A percentile compares a stretch with the other conserved stretches of the same genome.
phyloP scores from a whole-genome alignment of 1,140 invertebrate genomes.

The Musca vetustissima region DNA sequence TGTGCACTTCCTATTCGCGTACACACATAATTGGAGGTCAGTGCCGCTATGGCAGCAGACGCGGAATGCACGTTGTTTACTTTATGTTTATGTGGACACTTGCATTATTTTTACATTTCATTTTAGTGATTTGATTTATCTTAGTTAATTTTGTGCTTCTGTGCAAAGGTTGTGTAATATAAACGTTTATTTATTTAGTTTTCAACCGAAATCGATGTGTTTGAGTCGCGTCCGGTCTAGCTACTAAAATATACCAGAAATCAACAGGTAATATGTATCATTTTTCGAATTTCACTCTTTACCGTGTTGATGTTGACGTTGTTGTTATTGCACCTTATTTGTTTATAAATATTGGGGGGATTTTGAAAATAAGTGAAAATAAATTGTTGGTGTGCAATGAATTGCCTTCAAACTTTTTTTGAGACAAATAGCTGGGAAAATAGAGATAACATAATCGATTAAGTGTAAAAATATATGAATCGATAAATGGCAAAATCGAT shows the following conservation, averaged over 20 bases:
- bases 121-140: slow-evolving; percentile 22
- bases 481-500: no score
- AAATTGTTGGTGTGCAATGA: no score
- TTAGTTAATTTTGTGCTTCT: slow-evolving; percentile 8
- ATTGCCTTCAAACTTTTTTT: no score
- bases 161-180: slow-evolving; percentile 21
- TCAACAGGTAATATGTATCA: slow-evolving; percentile 27
- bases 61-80: neutral
- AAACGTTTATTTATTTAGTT: slow-evolving; percentile 14
- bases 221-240: neutral
- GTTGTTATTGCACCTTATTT: neutral
- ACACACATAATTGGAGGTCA: slow-evolving; percentile 25
- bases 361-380: no score
- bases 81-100: slow-evolving; percentile 9
- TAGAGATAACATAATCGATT: no score
- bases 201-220: slow-evolving; percentile 5
- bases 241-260: slow-evolving; percentile 5
- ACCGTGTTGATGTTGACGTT: neutral
- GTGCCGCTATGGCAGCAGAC: slow-evolving; percentile 25
- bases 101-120: slow-evolving; percentile 18
- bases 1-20: slow-evolving; percentile 10
- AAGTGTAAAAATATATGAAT: no score
- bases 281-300: slow-evolving; percentile 21
- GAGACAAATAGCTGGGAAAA: no score
- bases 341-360: neutral